Percentiles rank a stretch among this genome's conserved stretches.
phyloP scores from a whole-genome alignment of 2,888 invertebrate species.

The Ectemnius lituratus region DNA sequence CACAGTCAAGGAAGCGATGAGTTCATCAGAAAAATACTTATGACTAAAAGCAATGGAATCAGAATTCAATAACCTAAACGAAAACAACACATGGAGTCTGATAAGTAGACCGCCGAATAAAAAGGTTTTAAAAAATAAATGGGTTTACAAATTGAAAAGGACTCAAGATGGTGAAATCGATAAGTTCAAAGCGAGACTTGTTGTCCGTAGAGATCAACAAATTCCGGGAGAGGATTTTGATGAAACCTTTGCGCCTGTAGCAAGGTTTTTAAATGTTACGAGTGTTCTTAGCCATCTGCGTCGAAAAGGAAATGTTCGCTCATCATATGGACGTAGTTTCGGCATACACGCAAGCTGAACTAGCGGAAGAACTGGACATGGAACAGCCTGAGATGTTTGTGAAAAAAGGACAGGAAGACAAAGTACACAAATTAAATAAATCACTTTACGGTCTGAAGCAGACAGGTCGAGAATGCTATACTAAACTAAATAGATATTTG shows the following conservation, averaged over 20 bases:
- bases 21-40: background rate
- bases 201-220: conserved; percentile 39
- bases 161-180: conserved; percentile 9
- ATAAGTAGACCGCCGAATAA: background rate
- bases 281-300: background rate
- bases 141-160: conserved; percentile 1
- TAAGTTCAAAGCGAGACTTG: conserved; percentile 22
- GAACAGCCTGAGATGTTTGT: conserved; percentile 22
- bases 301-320: background rate
- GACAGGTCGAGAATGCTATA: conserved; percentile 42
- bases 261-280: background rate
- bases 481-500: conserved; percentile 31
- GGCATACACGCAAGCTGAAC: background rate
- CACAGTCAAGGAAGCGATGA: background rate
- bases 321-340: background rate
- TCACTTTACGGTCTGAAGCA: conserved; percentile 48
- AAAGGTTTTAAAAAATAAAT: background rate
- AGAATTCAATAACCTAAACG: background rate
- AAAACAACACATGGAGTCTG: background rate
- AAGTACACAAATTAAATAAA: conserved; percentile 41
- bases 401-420: conserved; percentile 21
- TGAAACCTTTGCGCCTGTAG: conserved; percentile 24
- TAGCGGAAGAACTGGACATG: background rate
- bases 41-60: background rate
- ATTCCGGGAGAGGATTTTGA: conserved; percentile 28